These are phyloP conservation scores for Rugalucina vietnamica DNA, from an alignment of 2,888 invertebrate genomes.

Conservation along the genomic window DNA sequence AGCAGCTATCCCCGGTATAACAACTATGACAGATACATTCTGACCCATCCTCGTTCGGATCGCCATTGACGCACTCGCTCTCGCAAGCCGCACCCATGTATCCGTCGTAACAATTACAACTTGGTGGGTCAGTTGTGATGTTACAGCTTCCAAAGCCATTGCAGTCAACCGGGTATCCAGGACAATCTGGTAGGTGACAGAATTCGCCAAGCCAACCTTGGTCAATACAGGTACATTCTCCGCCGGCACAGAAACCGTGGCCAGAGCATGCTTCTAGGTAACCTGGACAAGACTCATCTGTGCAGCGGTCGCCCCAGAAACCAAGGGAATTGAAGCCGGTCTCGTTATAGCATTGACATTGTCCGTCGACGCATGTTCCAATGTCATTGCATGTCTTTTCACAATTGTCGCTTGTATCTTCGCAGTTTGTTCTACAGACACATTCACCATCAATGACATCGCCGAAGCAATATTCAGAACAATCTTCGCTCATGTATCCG, in stretches of 20 bases:
- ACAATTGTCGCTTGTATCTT: conserved; percentile 55
- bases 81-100: conserved; percentile 71
- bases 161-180: conserved; percentile 58
- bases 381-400: conserved; percentile 54
- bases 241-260: conserved; percentile 64
- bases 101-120: conserved; percentile 67
- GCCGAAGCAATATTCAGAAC: conserved; percentile 72
- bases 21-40: conserved; percentile 70
- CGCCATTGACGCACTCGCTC: conserved; percentile 68
- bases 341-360: conserved; percentile 54
- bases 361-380: conserved; percentile 52
- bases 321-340: conserved; percentile 56
- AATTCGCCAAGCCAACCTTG: conserved; percentile 66
- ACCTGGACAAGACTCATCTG: conserved; percentile 70
- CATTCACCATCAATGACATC: conserved; percentile 60
- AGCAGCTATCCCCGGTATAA: conserved; percentile 71
- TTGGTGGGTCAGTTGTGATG: conserved; percentile 62
- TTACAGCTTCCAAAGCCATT: conserved; percentile 68
- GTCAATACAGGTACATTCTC: conserved; percentile 49
- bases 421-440: conserved; percentile 48
- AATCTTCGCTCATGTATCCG: conserved; percentile 76
- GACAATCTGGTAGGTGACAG: conserved; percentile 71
- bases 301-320: conserved; percentile 69
- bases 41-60: conserved; percentile 57
- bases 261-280: conserved; percentile 64